Base-by-base conservation (phyloP, 2,797 vertebrate species). In the Percopsis omiscomaycus region DNA sequence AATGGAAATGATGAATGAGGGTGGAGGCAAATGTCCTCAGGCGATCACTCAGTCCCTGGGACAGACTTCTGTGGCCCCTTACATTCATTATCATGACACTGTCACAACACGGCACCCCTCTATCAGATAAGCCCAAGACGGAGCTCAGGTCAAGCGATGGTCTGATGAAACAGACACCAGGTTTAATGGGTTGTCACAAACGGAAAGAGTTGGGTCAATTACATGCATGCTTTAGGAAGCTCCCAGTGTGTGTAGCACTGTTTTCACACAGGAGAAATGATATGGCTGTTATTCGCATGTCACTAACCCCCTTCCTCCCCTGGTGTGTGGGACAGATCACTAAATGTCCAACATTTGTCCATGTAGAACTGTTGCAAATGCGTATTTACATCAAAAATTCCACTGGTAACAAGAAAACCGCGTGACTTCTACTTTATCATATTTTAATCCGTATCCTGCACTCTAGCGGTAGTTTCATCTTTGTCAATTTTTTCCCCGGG, bases 61-160 rank as follows among this genome's bases (percentile, higher is more conserved):
- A 83, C 78, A 74, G 76, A 76, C 77, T 73, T 82, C 85, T 77
- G 73, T 80, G 77, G 77, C 79, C 83, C 79, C 81, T 79, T 69
- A 86, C 86, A 81, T 89, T 85, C 81, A 86, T 90, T 88, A 84
- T 83, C 77, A 77, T 81, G 82, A 87, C 79, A 78, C 75, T 72
- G 77, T 79, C 83, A 82, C 83, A 85, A 84, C 80, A 83, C 76
- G 76, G 80, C 75, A 68, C 68, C 30, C 9, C 49, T 79, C 70
- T 77, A 81, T 56, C 79, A 82, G 84, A 85, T 77, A 67, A 78
- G 78, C 79, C 66, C 51, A 46, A 4, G 2, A 76, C 75, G 76
- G 72, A 78, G 58, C 63, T 61, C 61, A 3, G 76, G 69, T 73
- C 56, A 14, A 27, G 67, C 67, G 73, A 73, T 69, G 74, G 82